Conservation (phyloP, 2,888 invertebrate genomes). For the Oxyscelio sp. region DNA sequence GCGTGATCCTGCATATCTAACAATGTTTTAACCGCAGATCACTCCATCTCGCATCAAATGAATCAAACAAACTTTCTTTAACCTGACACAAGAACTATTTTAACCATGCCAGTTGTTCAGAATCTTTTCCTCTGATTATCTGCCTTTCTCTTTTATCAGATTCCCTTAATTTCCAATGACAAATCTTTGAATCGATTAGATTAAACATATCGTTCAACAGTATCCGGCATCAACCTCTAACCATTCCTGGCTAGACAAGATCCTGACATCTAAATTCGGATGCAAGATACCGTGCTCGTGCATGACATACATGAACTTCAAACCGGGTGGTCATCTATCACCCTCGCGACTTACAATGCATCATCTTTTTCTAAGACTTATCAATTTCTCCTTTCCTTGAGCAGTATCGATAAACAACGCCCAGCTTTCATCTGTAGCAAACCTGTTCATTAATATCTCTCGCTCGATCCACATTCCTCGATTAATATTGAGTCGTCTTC, state of each 20-base stretch:
- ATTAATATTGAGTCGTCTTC: conserved; percentile 36
- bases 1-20: too few relatives aligned
- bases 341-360: conserved; percentile 21
- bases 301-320: conserved; percentile 39
- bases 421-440: neutral
- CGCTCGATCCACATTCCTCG: neutral
- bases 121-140: too few relatives aligned
- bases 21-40: too few relatives aligned
- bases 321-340: conserved; percentile 51
- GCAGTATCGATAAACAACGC: neutral
- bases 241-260: conserved; percentile 35
- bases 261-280: conserved; percentile 16
- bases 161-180: too few relatives aligned
- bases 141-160: too few relatives aligned
- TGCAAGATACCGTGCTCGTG: conserved; percentile 10
- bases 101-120: too few relatives aligned
- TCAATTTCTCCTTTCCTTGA: conserved; percentile 49
- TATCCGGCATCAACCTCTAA: neutral
- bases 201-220: too few relatives aligned
- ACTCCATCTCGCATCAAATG: too few relatives aligned
- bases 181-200: too few relatives aligned
- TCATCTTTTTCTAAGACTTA: conserved; percentile 24
- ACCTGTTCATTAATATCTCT: neutral
- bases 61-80: too few relatives aligned
- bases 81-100: too few relatives aligned